These are phyloP conservation scores for Tapera naevia DNA, from an alignment of 2,797 vertebrate species.

Conservation along the genomic window DNA sequence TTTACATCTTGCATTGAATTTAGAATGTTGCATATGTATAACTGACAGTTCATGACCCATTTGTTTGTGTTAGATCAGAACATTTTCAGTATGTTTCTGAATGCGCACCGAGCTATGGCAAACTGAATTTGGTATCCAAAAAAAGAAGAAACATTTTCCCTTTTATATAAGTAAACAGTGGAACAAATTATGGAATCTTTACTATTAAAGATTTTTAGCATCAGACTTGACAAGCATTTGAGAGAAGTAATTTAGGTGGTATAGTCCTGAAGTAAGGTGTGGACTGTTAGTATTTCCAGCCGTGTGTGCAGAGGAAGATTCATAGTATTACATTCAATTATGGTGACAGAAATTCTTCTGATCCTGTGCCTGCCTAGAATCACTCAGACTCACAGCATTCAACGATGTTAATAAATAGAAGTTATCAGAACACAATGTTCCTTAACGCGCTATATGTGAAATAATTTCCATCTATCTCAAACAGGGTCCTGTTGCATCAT, in stretches of 20 bases:
- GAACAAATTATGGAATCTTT: background rate
- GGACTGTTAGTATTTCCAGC: background rate
- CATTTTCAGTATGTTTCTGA: background rate
- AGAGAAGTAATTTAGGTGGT: background rate
- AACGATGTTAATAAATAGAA: background rate
- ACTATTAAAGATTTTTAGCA: background rate
- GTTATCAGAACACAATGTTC: background rate
- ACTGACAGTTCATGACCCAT: background rate
- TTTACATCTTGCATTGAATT: background rate
- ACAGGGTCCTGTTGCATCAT: constrained; percentile 76
- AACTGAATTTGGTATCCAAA: background rate
- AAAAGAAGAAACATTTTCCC: background rate
- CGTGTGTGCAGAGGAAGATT: background rate
- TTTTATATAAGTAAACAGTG: background rate
- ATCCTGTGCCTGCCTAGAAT: background rate
- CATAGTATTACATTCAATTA: accelerated
- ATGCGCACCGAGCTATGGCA: background rate
- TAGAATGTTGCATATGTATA: background rate
- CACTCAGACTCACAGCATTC: background rate
- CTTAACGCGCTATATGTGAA: background rate
- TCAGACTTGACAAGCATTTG: background rate
- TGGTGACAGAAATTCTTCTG: background rate
- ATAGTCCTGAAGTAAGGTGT: background rate
- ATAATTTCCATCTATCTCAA: background rate
- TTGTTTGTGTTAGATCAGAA: background rate